Evolutionary conservation across 2,113 vertebrate genomes (phyloP), one percentile per base, ranked within the genome.

Genomic region (Ophiodon elongatus): DNA sequence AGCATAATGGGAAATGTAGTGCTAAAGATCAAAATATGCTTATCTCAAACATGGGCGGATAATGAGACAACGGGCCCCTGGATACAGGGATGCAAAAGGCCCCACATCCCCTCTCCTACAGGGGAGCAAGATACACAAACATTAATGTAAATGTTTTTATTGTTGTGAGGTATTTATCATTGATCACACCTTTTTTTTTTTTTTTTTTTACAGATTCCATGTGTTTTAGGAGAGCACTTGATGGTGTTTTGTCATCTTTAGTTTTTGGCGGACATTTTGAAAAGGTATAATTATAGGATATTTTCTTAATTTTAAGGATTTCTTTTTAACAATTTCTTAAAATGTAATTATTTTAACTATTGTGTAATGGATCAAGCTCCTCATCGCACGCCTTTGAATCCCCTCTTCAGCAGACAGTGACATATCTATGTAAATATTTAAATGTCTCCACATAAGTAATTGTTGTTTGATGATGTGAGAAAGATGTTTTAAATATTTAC

Each of bases 401-500:
- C 57, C 33, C 31, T 66, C 37, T 29, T 45, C 4, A 67, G 65
- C 31, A 59, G n/a, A 64, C 14, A 47, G 63, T 68, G 43, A 84
- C 69, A 74, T 64, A 71, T 78, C n/a, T n/a, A n/a, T n/a, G n/a
- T n/a, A n/a, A n/a, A n/a, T n/a, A n/a, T n/a, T n/a, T n/a, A n/a
- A 54, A 73, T 31, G 21, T 50, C 70, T 72, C 7, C 15, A 69
- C 19, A 63, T 73, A 29, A 59, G 56, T 67, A 14, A 29, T 70
- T 71, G 41, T 79, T 56, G 50, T 83, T 68, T 76, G 76, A 88
- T 72, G 71, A 88, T 69, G 25, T 79, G 50, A 67, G 25, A 50
- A 54, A 76, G 54, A 41, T 31, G 23, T 50, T 68, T 67, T 8
- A 68, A 69, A 54, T 68, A 76, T 86, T 71, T 69, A 84, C 15